Conservation (phyloP, 2,888 invertebrate genomes). For the Melitaea athalia region DNA sequence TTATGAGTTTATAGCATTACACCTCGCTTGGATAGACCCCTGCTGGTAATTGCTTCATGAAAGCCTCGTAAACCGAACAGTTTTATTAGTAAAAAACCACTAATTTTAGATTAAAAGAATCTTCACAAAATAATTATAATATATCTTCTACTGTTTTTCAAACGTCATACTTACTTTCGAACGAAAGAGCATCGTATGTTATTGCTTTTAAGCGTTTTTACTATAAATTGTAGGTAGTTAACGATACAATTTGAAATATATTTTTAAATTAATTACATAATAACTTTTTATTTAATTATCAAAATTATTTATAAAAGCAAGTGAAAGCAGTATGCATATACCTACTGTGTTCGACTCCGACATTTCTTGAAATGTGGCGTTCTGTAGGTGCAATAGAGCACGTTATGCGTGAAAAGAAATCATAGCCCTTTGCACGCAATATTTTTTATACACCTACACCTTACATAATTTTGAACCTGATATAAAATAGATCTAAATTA, state of each 20-base stretch:
- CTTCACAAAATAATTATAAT: constrained; percentile 36
- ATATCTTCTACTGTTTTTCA: constrained; percentile 33
- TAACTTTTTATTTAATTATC: constrained; percentile 15
- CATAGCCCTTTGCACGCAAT: no score
- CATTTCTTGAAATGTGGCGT: no score
- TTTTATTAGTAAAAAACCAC: constrained; percentile 61
- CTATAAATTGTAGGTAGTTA: constrained; percentile 13
- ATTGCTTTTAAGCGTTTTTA: constrained; percentile 18
- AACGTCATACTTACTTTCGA: constrained; percentile 21
- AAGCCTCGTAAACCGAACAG: constrained; percentile 58
- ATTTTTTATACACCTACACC: no score
- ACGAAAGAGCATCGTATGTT: constrained; percentile 18
- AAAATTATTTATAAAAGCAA: constrained; percentile 5
- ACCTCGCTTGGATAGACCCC: constrained; percentile 70
- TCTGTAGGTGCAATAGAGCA: no score
- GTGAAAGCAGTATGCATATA: constrained; percentile 3
- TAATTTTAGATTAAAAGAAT: constrained; percentile 39
- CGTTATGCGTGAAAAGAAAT: no score
- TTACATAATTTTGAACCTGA: no score
- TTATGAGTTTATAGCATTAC: constrained; percentile 78
- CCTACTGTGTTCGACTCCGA: background rate
- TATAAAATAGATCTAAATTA: no score
- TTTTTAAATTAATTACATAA: constrained; percentile 22
- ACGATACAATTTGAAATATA: constrained; percentile 11
- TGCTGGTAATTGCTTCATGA: constrained; percentile 75